These are phyloP conservation scores for Chiropotes sagulatus DNA, from an alignment of 2,797 vertebrate species.

Conservation along the genomic window DNA sequence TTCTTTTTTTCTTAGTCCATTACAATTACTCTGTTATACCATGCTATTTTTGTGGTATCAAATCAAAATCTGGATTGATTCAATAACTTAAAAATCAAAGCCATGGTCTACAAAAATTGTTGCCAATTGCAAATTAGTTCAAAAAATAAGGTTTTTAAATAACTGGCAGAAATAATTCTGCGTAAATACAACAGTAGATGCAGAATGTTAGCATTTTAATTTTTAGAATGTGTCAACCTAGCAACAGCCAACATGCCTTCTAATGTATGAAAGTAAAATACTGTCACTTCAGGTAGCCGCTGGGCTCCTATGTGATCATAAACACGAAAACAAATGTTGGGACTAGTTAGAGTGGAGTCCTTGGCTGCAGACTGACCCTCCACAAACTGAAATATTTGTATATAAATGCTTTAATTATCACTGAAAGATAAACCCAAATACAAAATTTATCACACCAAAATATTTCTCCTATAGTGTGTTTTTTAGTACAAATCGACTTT, in stretches of 20 bases:
- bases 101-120: neutral
- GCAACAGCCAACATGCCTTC: neutral
- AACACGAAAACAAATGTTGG: neutral
- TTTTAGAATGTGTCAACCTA: neutral
- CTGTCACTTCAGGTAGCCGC: neutral
- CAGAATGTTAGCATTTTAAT: neutral
- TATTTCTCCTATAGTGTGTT: neutral
- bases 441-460: neutral
- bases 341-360: neutral
- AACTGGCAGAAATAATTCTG: neutral
- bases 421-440: neutral
- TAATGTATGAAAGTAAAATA: neutral
- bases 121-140: neutral
- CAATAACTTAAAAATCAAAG: constrained; percentile 23
- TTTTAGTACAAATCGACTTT: neutral
- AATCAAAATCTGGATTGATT: constrained; percentile 12
- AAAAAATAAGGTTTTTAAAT: constrained; percentile 36
- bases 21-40: neutral
- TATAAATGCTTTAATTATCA: neutral
- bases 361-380: neutral
- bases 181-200: neutral
- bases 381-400: neutral
- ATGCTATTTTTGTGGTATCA: neutral
- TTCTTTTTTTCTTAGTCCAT: neutral
- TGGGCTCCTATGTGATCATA: neutral